Conservation (phyloP, 2,888 invertebrate species). For the Rhyacophila evoluta region DNA sequence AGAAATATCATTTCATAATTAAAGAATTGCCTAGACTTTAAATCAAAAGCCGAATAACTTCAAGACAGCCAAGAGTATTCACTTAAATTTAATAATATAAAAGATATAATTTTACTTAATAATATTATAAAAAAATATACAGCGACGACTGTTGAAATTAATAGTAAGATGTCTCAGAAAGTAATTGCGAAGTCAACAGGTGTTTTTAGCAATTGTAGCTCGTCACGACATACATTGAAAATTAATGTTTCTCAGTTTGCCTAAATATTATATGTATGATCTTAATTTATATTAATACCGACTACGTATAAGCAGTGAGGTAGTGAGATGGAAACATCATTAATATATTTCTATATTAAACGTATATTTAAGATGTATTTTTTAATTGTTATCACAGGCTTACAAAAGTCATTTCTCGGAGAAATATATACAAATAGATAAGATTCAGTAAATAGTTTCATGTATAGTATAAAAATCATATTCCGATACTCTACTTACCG, state of each 20-base stretch:
- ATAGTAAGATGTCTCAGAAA: not conserved
- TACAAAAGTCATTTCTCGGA: too few relatives aligned
- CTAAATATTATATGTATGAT: not conserved
- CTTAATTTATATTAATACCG: not conserved
- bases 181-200: slow-evolving; percentile 14
- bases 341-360: too few relatives aligned
- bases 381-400: too few relatives aligned
- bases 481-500: too few relatives aligned
- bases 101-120: not conserved
- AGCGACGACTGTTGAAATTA: not conserved
- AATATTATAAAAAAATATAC: not conserved
- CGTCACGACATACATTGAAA: not conserved
- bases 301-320: not conserved
- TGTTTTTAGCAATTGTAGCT: not conserved
- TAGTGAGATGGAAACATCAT: too few relatives aligned
- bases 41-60: not conserved
- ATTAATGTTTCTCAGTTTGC: not conserved
- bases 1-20: too few relatives aligned
- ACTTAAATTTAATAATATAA: not conserved
- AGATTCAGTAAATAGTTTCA: too few relatives aligned
- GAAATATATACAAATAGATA: too few relatives aligned
- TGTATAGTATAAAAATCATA: too few relatives aligned
- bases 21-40: too few relatives aligned
- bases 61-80: not conserved
- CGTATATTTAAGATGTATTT: too few relatives aligned